A percentile compares a stretch with the other conserved stretches of the same genome.
phyloP scores from a whole-genome alignment of 2,797 vertebrate genomes.

The Acipenser transmontanus region DNA sequence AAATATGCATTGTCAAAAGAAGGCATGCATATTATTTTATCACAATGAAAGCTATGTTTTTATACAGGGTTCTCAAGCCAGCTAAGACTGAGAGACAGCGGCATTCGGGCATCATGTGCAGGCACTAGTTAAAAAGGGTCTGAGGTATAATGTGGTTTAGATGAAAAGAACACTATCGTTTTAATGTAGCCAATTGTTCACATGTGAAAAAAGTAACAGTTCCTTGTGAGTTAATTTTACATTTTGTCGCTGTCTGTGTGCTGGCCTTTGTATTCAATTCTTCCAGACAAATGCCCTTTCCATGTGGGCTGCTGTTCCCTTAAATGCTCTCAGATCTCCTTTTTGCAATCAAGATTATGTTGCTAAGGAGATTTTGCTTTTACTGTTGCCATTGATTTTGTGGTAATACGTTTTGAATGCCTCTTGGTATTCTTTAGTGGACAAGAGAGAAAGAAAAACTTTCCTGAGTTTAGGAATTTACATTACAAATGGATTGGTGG shows the following conservation, averaged over 20 bases:
- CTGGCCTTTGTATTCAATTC: constrained; percentile 82
- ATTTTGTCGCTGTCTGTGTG: constrained; percentile 86
- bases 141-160: constrained; percentile 72
- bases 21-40: constrained; percentile 2
- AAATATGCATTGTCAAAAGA: neutral
- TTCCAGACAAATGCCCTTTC: constrained; percentile 51
- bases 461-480: constrained; percentile 90
- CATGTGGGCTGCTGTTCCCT: no score
- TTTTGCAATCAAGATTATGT: constrained; percentile 97
- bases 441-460: constrained; percentile 81
- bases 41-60: neutral
- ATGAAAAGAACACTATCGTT: constrained; percentile 68
- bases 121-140: constrained; percentile 26
- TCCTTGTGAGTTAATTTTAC: constrained; percentile 96
- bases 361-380: constrained; percentile 98
- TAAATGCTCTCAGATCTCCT: constrained; percentile 80
- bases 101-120: neutral
- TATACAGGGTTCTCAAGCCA: constrained; percentile 3
- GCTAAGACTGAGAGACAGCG: neutral
- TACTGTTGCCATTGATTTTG: constrained; percentile 98
- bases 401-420: constrained; percentile 99
- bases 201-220: constrained; percentile 94
- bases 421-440: constrained; percentile 88
- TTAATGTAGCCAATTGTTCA: constrained; percentile 91
- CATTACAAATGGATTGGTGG: constrained; percentile 81